A percentile compares a stretch with the other conserved stretches of the same genome.
phyloP scores from a whole-genome alignment of 2,888 invertebrate genomes.

The Adelphocoris suturalis region DNA sequence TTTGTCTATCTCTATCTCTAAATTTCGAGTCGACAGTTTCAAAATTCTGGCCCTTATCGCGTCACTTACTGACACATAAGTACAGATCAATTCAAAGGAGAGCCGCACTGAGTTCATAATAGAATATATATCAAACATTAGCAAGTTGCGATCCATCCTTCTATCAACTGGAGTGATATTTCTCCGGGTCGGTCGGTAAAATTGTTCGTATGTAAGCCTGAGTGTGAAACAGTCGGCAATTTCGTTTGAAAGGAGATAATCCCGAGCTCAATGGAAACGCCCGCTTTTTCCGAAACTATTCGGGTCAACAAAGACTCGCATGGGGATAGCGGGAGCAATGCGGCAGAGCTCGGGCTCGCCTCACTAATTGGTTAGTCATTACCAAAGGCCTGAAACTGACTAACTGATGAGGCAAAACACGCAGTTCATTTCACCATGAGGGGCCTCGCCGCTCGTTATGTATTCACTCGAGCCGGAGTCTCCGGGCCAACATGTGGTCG shows the following conservation, averaged over 20 bases:
- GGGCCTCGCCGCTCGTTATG: constrained; percentile 14
- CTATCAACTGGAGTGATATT: too few relatives aligned
- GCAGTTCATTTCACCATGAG: constrained; percentile 42
- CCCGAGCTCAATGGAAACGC: neutral
- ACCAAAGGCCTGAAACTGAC: constrained; percentile 29
- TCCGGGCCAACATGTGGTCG: constrained; percentile 10
- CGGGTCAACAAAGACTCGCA: constrained; percentile 1
- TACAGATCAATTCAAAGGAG: too few relatives aligned
- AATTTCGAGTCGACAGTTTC: too few relatives aligned
- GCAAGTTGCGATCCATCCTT: too few relatives aligned
- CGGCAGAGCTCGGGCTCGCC: neutral
- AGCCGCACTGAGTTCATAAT: too few relatives aligned
- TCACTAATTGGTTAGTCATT: constrained; percentile 46
- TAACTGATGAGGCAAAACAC: constrained; percentile 52
- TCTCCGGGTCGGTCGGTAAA: too few relatives aligned
- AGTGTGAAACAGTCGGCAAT: neutral
- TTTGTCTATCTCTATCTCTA: too few relatives aligned
- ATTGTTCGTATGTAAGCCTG: neutral
- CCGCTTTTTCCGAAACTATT: constrained; percentile 18
- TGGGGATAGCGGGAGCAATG: neutral
- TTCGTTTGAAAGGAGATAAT: neutral
- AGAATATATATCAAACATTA: too few relatives aligned
- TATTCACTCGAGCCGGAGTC: constrained; percentile 22
- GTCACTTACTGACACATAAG: too few relatives aligned
- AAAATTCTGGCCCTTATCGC: too few relatives aligned